These are phyloP conservation scores for Megaceryle maxima DNA, from an alignment of 2,113 vertebrate genomes.

Conservation along the genomic window DNA sequence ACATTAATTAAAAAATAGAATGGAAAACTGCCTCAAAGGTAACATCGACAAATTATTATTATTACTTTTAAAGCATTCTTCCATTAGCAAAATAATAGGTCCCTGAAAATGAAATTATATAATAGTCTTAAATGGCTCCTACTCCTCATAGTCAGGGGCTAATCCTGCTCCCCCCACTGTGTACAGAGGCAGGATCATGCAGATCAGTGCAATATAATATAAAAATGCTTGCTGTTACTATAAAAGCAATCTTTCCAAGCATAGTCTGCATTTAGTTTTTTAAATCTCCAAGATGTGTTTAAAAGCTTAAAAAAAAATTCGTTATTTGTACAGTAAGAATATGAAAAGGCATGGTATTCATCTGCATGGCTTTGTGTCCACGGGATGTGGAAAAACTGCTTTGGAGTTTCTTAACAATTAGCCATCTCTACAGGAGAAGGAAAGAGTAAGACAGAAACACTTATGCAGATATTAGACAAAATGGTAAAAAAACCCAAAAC, in stretches of 20 bases:
- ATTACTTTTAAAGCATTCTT: conserved; percentile 57
- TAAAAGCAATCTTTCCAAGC: conserved; percentile 41
- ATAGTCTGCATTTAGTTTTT: conserved; percentile 24
- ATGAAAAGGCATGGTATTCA: background rate
- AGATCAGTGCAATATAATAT: conserved; percentile 59
- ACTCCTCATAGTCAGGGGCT: conserved; percentile 44
- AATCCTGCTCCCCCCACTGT: background rate
- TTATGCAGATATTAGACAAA: background rate
- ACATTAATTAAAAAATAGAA: conserved; percentile 53
- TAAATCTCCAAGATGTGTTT: background rate
- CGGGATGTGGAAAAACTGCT: background rate
- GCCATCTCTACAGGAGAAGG: background rate
- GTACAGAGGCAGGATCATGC: conserved; percentile 6
- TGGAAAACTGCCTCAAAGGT: conserved; percentile 45
- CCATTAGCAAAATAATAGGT: conserved; percentile 51
- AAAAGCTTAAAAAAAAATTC: conserved; percentile 14
- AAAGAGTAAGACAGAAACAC: background rate
- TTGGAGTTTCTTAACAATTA: conserved; percentile 5
- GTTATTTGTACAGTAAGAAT: conserved; percentile 16
- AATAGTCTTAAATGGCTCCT: conserved; percentile 24
- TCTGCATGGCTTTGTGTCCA: background rate
- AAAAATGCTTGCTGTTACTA: conserved; percentile 53
- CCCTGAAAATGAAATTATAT: conserved; percentile 62
- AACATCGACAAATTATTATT: conserved; percentile 2
- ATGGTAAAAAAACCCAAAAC: background rate